Conservation (phyloP, 2,888 invertebrate species). For the Andrena minutula region DNA sequence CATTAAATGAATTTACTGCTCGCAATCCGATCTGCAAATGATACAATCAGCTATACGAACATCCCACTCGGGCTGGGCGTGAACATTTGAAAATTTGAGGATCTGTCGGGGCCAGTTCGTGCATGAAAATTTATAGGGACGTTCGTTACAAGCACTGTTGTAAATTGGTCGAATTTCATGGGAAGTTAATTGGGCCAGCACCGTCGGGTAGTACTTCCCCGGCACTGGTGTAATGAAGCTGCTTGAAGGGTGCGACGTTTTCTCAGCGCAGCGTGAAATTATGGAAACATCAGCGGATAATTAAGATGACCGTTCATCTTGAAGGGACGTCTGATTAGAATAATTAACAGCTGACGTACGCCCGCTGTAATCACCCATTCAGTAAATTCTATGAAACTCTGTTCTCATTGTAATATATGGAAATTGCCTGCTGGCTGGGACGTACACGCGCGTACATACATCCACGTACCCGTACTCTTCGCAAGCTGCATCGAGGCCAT, state of each 20-base stretch:
- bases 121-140: slow-evolving; percentile 1
- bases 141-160: background rate
- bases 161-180: slow-evolving; percentile 6
- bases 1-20: background rate
- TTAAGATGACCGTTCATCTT: slow-evolving; percentile 42
- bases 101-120: slow-evolving; percentile 5
- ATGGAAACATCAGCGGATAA: slow-evolving; percentile 34
- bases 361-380: slow-evolving; percentile 46
- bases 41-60: too few relatives aligned
- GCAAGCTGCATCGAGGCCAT: slow-evolving; percentile 29
- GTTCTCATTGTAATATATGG: slow-evolving; percentile 51
- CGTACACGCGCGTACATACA: background rate
- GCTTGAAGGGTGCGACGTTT: slow-evolving; percentile 3
- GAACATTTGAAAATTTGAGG: too few relatives aligned
- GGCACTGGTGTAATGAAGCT: background rate
- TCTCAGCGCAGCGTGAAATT: slow-evolving; percentile 29
- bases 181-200: slow-evolving; percentile 17
- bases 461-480: slow-evolving; percentile 11
- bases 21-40: background rate
- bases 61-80: too few relatives aligned
- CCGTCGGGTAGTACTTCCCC: background rate
- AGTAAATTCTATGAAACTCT: slow-evolving; percentile 50
- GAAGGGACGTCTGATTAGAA: slow-evolving; percentile 35
- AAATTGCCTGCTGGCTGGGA: slow-evolving; percentile 36
- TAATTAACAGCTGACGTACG: slow-evolving; percentile 39